phyloP scores from a whole-genome alignment of 37 sponge, comb jelly and placozoan genomes.

The Chondrosia reniformis region DNA sequence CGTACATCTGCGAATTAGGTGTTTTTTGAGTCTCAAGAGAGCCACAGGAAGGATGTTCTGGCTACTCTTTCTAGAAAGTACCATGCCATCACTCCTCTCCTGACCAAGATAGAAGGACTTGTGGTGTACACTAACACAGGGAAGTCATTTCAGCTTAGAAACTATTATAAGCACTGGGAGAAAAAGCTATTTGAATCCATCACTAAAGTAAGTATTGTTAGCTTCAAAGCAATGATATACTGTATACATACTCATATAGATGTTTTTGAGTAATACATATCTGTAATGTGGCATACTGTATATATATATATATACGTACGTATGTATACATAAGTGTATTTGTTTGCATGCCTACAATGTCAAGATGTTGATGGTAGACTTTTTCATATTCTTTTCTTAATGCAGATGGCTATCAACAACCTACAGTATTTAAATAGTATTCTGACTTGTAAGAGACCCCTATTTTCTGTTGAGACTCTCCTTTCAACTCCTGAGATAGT shows the following conservation, averaged over 20 bases:
- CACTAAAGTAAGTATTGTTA: constrained; percentile 37
- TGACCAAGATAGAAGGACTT: constrained; percentile 97
- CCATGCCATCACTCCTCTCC: constrained; percentile 92
- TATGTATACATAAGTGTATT: constrained; percentile 7
- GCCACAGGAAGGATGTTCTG: constrained; percentile 44
- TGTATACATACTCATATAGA: neutral
- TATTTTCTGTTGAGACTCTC: constrained; percentile 90
- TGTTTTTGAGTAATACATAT: neutral
- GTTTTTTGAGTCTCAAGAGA: constrained; percentile 89
- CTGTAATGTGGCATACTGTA: neutral
- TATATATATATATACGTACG: constrained; percentile 1
- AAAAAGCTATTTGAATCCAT: constrained; percentile 76
- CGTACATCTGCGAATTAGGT: constrained; percentile 59
- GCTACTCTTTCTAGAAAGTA: constrained; percentile 82
- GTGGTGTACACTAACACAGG: constrained; percentile 94
- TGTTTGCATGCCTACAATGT: neutral
- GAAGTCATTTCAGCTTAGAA: constrained; percentile 60
- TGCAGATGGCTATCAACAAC: constrained; percentile 86
- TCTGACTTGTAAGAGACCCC: constrained; percentile 55
- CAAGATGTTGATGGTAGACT: neutral
- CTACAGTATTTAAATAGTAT: constrained; percentile 50
- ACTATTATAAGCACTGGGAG: constrained; percentile 95
- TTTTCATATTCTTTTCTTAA: neutral
- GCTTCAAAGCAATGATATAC: neutral
- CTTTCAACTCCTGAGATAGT: constrained; percentile 92